phyloP scores from a whole-genome alignment of 1,140 invertebrate genomes.

The Penaeus indicus region DNA sequence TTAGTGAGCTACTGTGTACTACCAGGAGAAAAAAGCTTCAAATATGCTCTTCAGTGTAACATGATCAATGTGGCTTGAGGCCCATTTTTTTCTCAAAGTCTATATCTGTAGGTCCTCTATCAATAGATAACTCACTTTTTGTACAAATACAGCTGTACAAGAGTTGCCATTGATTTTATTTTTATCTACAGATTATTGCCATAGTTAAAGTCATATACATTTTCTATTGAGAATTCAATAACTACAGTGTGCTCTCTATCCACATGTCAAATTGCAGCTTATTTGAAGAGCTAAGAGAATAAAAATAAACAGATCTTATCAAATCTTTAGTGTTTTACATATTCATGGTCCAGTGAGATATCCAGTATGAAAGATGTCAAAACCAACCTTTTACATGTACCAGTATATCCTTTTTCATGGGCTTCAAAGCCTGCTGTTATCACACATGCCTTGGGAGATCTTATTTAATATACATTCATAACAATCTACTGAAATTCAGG shows the following conservation, averaged over 20 bases:
- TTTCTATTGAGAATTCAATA: background rate
- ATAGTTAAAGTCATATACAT: background rate
- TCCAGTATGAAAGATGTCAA: no score
- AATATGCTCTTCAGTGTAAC: background rate
- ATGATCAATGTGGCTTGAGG: background rate
- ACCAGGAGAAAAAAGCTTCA: background rate
- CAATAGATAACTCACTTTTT: slow-evolving; percentile 10
- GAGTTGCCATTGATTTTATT: slow-evolving; percentile 21
- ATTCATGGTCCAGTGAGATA: no score
- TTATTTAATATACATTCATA: no score
- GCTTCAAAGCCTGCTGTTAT: no score
- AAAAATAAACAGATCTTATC: no score
- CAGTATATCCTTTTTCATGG: no score
- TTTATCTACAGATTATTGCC: background rate
- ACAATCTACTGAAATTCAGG: no score
- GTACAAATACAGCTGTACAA: slow-evolving; percentile 26
- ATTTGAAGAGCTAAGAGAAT: no score
- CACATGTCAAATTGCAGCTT: no score
- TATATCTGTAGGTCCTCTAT: background rate
- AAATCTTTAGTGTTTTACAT: no score
- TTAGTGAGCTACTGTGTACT: slow-evolving; percentile 9
- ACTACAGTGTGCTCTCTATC: background rate
- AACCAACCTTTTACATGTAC: no score
- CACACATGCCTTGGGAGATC: no score
- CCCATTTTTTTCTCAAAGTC: background rate